A percentile compares a stretch with the other conserved stretches of the same genome.
Conservation (phyloP, 1,140 invertebrate species). For the Hylyphantes graminicola region DNA sequence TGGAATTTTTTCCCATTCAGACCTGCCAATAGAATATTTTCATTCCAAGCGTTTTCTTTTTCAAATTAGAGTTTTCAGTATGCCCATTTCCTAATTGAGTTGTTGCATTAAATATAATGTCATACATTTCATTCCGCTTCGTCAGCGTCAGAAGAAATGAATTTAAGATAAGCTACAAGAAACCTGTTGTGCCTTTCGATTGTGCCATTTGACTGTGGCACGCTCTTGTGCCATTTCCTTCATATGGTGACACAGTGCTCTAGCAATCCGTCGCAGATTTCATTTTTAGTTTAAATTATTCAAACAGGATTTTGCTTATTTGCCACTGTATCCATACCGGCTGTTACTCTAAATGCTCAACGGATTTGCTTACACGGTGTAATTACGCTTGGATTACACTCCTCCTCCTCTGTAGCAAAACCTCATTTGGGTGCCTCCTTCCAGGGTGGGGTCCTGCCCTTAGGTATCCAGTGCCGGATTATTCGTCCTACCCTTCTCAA, state of each 20-base stretch:
- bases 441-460: background rate
- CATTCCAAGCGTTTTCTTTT: conserved; percentile 1
- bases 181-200: too few species aligned
- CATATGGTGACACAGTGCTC: too few species aligned
- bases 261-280: background rate
- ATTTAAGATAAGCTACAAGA: too few species aligned
- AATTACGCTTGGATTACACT: conserved; percentile 50
- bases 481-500: conserved; percentile 16
- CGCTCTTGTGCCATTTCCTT: too few species aligned
- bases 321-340: conserved; percentile 29
- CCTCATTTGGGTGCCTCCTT: conserved; percentile 40
- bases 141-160: too few species aligned
- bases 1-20: conserved; percentile 34
- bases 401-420: conserved; percentile 13
- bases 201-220: too few species aligned
- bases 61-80: conserved; percentile 44
- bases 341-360: conserved; percentile 46
- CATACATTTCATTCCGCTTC: background rate
- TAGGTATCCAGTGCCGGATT: conserved; percentile 36
- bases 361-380: conserved; percentile 44
- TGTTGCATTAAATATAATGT: conserved; percentile 45
- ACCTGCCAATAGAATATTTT: conserved; percentile 1
- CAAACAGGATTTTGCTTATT: conserved; percentile 36
- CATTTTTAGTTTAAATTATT: conserved; percentile 48
- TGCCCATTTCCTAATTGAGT: conserved; percentile 49